These are phyloP conservation scores for Drosophila vallismaia DNA, from an alignment of 2,888 invertebrate species.

Conservation along the genomic window DNA sequence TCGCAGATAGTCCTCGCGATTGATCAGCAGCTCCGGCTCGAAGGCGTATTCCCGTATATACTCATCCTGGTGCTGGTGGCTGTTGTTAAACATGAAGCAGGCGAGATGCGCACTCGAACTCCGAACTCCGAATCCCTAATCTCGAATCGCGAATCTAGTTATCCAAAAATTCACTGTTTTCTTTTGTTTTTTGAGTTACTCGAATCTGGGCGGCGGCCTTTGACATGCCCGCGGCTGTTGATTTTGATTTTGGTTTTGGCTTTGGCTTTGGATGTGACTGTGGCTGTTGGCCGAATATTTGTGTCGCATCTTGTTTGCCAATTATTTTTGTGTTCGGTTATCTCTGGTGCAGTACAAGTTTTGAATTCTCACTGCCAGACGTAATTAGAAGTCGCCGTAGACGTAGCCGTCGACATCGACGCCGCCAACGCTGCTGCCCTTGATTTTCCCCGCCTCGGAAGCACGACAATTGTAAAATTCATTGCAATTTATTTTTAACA, in stretches of 20 bases:
- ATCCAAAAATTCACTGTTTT: slow-evolving; percentile 26
- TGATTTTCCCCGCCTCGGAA: slow-evolving; percentile 52
- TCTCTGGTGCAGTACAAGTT: slow-evolving; percentile 38
- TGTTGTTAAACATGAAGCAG: slow-evolving; percentile 79
- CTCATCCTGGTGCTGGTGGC: slow-evolving; percentile 79
- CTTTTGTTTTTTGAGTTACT: slow-evolving; percentile 40
- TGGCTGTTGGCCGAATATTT: slow-evolving; percentile 63
- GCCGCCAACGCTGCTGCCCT: slow-evolving; percentile 51
- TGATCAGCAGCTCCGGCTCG: slow-evolving; percentile 82
- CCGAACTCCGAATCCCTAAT: slow-evolving; percentile 4
- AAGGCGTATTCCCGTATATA: slow-evolving; percentile 83
- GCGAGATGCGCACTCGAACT: slow-evolving; percentile 10
- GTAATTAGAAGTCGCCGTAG: slow-evolving; percentile 58
- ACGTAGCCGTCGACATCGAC: slow-evolving; percentile 2
- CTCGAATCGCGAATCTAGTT: slow-evolving; percentile 1
- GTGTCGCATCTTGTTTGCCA: slow-evolving; percentile 74
- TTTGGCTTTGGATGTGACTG: slow-evolving; percentile 13
- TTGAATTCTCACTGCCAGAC: slow-evolving; percentile 51
- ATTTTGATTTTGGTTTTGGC: slow-evolving; percentile 4
- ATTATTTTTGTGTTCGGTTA: slow-evolving; percentile 69
- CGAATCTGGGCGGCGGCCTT: slow-evolving; percentile 71
- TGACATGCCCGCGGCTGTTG: slow-evolving; percentile 72
- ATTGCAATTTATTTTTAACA: slow-evolving; percentile 65
- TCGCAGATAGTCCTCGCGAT: slow-evolving; percentile 80
- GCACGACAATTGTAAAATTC: slow-evolving; percentile 57